These are phyloP conservation scores for Oryctes rhinoceros DNA, from an alignment of 1,140 invertebrate genomes.

Conservation along the genomic window DNA sequence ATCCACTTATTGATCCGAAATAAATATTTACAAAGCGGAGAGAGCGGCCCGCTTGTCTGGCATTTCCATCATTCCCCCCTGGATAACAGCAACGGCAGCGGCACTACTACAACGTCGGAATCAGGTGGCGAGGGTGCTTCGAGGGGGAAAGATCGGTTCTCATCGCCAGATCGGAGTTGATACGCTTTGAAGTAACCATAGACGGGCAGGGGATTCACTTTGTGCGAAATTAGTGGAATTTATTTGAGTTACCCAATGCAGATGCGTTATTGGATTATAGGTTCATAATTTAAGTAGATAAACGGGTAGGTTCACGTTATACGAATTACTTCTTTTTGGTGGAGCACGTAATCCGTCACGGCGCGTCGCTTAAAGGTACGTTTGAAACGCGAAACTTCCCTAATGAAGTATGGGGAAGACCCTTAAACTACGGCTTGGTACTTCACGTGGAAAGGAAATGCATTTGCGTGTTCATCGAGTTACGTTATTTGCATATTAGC, in stretches of 20 bases:
- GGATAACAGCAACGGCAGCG: neutral
- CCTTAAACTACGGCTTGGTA: neutral
- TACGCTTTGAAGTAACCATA: slow-evolving; percentile 8
- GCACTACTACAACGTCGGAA: neutral
- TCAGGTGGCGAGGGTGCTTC: neutral
- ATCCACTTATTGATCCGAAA: slow-evolving; percentile 18
- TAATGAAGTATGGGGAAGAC: neutral
- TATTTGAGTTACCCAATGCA: neutral
- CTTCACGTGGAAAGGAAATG: neutral
- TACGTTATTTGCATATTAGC: neutral
- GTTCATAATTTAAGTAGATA: slow-evolving; percentile 11
- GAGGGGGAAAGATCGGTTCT: neutral
- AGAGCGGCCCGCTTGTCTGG: neutral
- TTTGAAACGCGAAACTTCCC: neutral
- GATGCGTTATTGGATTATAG: slow-evolving; percentile 5
- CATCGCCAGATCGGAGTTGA: neutral
- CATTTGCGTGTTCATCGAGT: neutral
- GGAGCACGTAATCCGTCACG: neutral
- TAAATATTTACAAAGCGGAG: slow-evolving; percentile 19
- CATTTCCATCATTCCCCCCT: neutral
- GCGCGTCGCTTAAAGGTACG: neutral
- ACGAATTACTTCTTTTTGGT: neutral
- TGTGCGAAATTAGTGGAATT: slow-evolving; percentile 13
- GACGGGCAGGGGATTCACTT: neutral
- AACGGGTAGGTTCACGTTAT: neutral